Base-by-base conservation (phyloP, 2,797 vertebrate species). In the Glyptemys insculpta region DNA sequence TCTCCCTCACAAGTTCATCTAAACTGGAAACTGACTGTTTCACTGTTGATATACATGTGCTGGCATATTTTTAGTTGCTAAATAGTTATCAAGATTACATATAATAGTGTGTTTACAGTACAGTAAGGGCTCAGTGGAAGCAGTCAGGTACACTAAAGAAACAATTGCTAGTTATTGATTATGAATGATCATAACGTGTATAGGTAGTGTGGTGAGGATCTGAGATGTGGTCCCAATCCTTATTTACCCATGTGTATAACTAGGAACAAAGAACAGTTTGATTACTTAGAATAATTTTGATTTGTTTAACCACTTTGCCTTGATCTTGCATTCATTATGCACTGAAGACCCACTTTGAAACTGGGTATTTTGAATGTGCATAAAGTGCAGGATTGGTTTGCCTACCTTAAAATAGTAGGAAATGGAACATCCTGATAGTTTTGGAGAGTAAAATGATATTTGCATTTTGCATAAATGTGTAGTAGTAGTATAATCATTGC, bases 371-470 rank as follows among this genome's bases (percentile, higher is more conserved):
- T 88, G 0, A 56, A 7, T 54, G 10, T 78, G 49, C 81, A n/a
- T 74, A 12, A 92, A 94, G 56, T 57, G 2, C 12, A 94, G 4
- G 44, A 0, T 47, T 79, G 37, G 6, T 85, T 95, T 41, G 23
- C 4, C 81, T 83, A 62, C 87, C 78, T 88, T 89, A 19, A 50
- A 81, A 19, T 44, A 86, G 41, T 50, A 54, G 92, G 83, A 95
- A 29, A 47, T 49, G 37, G 12, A 86, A 5, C 44, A 81, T 50
- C 0, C 0, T 54, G 59, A 57, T 8, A 2, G 50, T 14, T 87
- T 90, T 86, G 68, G 15, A 57, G 41, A 16, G 65, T 54, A 54
- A 16, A 53, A 5, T 37, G 9, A 76, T 44, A 49, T 27, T 78
- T 78, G 12, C 25, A 31, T 44, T 2, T 57, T 31, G 0, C 8